These are phyloP conservation scores for Pyrocoelia pectoralis DNA, from an alignment of 2,888 invertebrate species.

Conservation along the genomic window DNA sequence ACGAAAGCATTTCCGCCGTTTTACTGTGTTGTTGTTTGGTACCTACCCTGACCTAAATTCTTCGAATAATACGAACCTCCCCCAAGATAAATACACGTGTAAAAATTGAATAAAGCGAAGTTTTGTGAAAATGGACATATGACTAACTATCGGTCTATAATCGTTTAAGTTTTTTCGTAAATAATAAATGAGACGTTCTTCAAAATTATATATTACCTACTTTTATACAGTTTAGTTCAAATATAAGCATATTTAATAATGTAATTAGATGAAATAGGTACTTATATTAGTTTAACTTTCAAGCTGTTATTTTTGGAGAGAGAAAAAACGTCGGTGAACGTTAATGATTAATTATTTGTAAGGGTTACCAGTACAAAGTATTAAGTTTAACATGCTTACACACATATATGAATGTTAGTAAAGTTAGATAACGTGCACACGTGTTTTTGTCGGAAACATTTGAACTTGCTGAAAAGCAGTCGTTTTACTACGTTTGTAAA, in stretches of 20 bases:
- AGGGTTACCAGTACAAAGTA: too few species aligned
- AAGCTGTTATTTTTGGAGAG: not conserved
- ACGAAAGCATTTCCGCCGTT: not conserved
- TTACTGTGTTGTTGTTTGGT: not conserved
- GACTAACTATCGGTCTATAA: conserved; percentile 12
- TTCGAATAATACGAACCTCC: not conserved
- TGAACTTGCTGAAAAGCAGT: too few species aligned
- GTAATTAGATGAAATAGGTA: not conserved
- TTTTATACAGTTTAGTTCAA: conserved; percentile 15
- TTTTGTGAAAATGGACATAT: conserved; percentile 32
- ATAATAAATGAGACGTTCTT: conserved; percentile 28
- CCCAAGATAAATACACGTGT: not conserved
- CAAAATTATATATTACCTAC: conserved; percentile 27
- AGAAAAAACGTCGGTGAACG: not conserved
- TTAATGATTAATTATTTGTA: not conserved
- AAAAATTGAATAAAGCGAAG: not conserved
- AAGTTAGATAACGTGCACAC: not conserved
- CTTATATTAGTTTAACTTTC: not conserved
- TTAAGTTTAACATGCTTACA: not conserved
- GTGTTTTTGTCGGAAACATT: not conserved
- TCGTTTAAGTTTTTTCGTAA: conserved; percentile 14
- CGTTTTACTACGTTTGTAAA: not conserved
- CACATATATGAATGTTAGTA: too few species aligned
- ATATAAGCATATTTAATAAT: conserved; percentile 25
- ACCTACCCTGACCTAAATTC: conserved; percentile 1